Conservation (phyloP, 2,888 invertebrate species). For the Neelides folsomi region DNA sequence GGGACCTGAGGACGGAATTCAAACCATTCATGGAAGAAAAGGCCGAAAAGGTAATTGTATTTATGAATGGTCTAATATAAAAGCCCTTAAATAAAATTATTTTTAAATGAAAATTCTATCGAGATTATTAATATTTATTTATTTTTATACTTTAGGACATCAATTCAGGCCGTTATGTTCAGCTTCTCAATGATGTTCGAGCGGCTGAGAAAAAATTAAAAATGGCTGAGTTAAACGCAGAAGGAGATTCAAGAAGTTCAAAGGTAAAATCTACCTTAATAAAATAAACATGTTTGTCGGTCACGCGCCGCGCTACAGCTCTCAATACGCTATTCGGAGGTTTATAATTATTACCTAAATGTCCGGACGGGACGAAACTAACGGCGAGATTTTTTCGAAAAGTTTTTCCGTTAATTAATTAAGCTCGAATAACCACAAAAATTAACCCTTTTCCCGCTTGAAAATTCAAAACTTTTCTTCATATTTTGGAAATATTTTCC, state of each 20-base stretch:
- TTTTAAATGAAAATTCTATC: too few species aligned
- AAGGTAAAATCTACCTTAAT: slow-evolving; percentile 10
- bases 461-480: too few species aligned
- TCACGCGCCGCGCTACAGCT: neutral
- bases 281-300: neutral
- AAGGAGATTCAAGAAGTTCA: slow-evolving; percentile 13
- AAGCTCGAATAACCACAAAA: too few species aligned
- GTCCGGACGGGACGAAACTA: too few species aligned
- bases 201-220: slow-evolving; percentile 24
- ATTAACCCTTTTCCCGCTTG: too few species aligned
- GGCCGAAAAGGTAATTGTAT: slow-evolving; percentile 15
- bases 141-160: slow-evolving; percentile 17
- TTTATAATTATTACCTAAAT: too few species aligned
- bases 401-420: too few species aligned
- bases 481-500: too few species aligned
- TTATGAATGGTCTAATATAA: too few species aligned
- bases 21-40: slow-evolving; percentile 21
- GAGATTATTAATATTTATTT: neutral
- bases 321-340: too few species aligned
- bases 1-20: slow-evolving; percentile 16
- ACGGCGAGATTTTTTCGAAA: too few species aligned
- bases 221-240: slow-evolving; percentile 18
- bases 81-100: too few species aligned
- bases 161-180: slow-evolving; percentile 23
- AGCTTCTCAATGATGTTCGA: slow-evolving; percentile 22